Evolutionary conservation across 2,888 invertebrate genomes (phyloP).

Genomic region (Linnaemya vulpina): DNA sequence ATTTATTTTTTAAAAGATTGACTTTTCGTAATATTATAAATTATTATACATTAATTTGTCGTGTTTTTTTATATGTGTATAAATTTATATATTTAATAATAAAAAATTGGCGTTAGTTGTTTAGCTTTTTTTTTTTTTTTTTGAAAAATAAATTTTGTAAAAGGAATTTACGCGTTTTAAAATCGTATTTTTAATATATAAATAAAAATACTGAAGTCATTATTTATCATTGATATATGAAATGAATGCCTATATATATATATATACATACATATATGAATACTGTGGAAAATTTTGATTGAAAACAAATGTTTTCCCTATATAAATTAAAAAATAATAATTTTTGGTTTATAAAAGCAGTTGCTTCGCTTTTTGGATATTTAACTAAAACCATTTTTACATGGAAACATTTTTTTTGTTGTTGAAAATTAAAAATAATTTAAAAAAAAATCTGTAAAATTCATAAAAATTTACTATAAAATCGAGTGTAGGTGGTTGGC

Average conservation of each 20-base stretch:
- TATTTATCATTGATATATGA: constrained; percentile 13
- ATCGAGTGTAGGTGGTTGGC: constrained; percentile 30
- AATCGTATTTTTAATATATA: constrained; percentile 53
- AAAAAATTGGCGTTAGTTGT: constrained; percentile 64
- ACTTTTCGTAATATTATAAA: constrained; percentile 54
- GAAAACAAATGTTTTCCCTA: neutral
- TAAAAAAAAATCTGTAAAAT: constrained; percentile 22
- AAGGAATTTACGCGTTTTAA: constrained; percentile 34
- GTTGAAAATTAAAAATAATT: constrained; percentile 21
- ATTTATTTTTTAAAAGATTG: constrained; percentile 40
- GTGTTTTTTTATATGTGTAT: neutral
- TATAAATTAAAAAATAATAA: no score
- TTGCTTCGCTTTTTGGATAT: neutral
- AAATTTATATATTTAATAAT: constrained; percentile 48
- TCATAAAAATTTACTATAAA: constrained; percentile 16
- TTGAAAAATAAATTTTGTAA: constrained; percentile 56
- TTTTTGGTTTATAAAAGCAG: neutral
- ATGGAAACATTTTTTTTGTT: constrained; percentile 1
- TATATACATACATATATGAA: neutral
- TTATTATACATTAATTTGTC: constrained; percentile 37
- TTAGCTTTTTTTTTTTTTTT: constrained; percentile 50
- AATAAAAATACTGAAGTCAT: constrained; percentile 59
- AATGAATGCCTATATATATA: constrained; percentile 4
- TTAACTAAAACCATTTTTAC: constrained; percentile 31
- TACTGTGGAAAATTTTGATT: neutral